Conservation (phyloP, 1,140 invertebrate genomes). For the Muscidifurax raptorellus region DNA sequence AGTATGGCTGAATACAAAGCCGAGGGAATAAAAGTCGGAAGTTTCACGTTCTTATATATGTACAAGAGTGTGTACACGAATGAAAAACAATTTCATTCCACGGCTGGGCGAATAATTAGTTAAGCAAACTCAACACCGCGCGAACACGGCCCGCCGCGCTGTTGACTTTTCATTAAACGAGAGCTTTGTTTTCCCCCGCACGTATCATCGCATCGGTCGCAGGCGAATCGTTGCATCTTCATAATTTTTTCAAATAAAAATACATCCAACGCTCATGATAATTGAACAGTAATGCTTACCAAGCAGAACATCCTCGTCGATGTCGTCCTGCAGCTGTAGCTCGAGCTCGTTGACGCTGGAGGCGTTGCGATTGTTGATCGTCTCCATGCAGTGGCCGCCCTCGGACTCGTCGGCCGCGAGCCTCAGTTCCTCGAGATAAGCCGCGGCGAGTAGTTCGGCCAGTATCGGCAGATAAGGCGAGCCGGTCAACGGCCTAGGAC, state of each 20-base stretch:
- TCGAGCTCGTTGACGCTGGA: slow-evolving; percentile 60
- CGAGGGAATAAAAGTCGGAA: not conserved
- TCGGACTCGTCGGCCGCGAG: slow-evolving; percentile 16
- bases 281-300: slow-evolving; percentile 62
- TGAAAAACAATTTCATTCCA: slow-evolving; percentile 38
- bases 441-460: slow-evolving; percentile 69
- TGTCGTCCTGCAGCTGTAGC: slow-evolving; percentile 58
- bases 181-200: slow-evolving; percentile 14
- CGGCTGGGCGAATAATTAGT: slow-evolving; percentile 33
- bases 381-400: slow-evolving; percentile 51
- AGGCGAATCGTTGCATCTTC: not conserved
- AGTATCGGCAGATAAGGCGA: slow-evolving; percentile 71
- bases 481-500: slow-evolving; percentile 64
- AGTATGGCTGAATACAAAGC: too few relatives aligned
- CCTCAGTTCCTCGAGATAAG: slow-evolving; percentile 65
- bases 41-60: not conserved
- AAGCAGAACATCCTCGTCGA: slow-evolving; percentile 70
- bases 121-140: not conserved
- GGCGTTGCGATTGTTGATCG: slow-evolving; percentile 55
- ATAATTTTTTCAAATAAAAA: slow-evolving; percentile 24
- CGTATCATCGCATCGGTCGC: slow-evolving; percentile 8
- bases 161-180: slow-evolving; percentile 10
- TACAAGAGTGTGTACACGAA: not conserved
- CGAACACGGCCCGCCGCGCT: not conserved
- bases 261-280: not conserved